These are phyloP conservation scores for Ptychadena robeensis DNA, from an alignment of 2,797 vertebrate species.

Conservation along the genomic window DNA sequence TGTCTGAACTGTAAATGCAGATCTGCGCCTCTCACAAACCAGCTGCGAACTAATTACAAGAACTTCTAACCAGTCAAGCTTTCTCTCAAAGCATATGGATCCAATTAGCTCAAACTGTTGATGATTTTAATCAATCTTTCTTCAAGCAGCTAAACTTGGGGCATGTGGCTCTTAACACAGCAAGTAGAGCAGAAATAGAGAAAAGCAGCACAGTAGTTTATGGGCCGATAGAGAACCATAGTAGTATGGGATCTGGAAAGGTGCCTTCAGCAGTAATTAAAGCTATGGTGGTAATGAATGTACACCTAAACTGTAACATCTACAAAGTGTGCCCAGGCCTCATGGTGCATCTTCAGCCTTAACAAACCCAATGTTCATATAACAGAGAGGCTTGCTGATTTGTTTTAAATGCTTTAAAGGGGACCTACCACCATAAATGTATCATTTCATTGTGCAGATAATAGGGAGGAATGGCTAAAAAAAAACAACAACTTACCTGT, in stretches of 20 bases:
- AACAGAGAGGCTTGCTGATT: neutral
- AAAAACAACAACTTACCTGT: no score
- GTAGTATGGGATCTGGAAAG: neutral
- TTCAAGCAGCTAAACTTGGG: conserved; percentile 71
- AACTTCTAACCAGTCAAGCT: conserved; percentile 71
- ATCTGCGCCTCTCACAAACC: conserved; percentile 68
- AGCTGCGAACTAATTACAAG: conserved; percentile 74
- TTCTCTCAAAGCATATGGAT: conserved; percentile 74
- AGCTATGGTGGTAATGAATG: neutral
- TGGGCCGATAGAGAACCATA: neutral
- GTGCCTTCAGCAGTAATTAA: neutral
- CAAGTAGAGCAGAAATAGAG: conserved; percentile 61
- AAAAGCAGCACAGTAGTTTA: conserved; percentile 56
- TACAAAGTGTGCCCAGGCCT: neutral
- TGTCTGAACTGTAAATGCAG: conserved; percentile 64
- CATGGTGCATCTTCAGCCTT: neutral
- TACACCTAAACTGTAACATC: neutral
- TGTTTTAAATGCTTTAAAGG: no score
- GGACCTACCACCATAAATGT: no score
- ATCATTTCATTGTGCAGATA: no score
- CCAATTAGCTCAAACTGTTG: conserved; percentile 76
- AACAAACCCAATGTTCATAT: neutral
- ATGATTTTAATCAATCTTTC: conserved; percentile 79
- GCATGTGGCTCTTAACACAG: conserved; percentile 69
- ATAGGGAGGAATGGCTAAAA: no score